A percentile compares a stretch with the other conserved stretches of the same genome.
phyloP scores from a whole-genome alignment of 1,140 invertebrate genomes.

The Anadara kagoshimensis region DNA sequence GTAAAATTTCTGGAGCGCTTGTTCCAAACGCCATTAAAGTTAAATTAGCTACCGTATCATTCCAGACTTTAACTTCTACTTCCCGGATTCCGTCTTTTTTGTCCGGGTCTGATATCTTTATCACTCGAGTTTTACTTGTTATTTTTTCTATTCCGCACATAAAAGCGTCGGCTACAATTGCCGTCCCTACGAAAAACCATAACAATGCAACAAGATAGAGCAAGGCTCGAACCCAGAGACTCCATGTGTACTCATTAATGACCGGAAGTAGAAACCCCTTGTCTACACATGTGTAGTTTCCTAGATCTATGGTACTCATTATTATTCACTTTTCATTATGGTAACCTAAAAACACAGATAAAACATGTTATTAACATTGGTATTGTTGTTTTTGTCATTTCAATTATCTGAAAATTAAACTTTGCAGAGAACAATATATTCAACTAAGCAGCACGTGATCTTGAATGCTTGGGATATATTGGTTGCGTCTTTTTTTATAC shows the following conservation, averaged over 20 bases:
- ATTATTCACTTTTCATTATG: too few relatives aligned
- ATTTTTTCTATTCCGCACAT: conserved; percentile 82
- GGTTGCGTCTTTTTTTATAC: too few relatives aligned
- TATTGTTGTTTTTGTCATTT: too few relatives aligned
- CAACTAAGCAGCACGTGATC: too few relatives aligned
- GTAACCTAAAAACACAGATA: too few relatives aligned
- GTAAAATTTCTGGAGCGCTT: conserved; percentile 80
- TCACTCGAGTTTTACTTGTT: conserved; percentile 79
- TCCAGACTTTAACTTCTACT: conserved; percentile 76
- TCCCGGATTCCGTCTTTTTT: conserved; percentile 49
- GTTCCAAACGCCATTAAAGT: conserved; percentile 81
- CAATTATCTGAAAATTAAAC: too few relatives aligned
- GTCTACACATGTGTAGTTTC: too few relatives aligned
- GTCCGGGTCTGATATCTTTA: conserved; percentile 69
- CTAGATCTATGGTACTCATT: too few relatives aligned
- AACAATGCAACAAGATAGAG: conserved; percentile 78
- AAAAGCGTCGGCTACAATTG: conserved; percentile 80
- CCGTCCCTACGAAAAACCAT: conserved; percentile 77
- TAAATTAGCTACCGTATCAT: conserved; percentile 81
- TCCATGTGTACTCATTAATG: conserved; percentile 76
- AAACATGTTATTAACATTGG: too few relatives aligned
- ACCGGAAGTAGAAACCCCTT: conserved; percentile 77
- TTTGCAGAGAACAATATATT: too few relatives aligned
- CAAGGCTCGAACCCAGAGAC: conserved; percentile 71
- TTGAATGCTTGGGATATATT: too few relatives aligned